These are phyloP conservation scores for Nothobranchius furzeri DNA, from an alignment of 2,113 vertebrate species.

Conservation along the genomic window DNA sequence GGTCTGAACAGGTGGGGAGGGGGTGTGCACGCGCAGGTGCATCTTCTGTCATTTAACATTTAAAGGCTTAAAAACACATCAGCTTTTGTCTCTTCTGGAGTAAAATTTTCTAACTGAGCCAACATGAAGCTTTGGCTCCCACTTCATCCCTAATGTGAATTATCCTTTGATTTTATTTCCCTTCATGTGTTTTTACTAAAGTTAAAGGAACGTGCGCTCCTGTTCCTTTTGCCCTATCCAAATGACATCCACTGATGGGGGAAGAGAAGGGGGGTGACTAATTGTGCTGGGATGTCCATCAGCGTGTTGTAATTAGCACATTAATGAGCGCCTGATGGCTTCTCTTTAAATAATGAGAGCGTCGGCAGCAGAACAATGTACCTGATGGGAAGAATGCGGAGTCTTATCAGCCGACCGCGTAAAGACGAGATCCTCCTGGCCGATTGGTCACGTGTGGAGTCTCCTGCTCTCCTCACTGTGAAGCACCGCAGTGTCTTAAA, in stretches of 20 bases:
- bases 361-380: constrained; percentile 66
- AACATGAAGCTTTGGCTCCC: background rate
- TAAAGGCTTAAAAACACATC: background rate
- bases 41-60: constrained; percentile 14
- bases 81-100: too few relatives aligned
- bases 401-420: constrained; percentile 63
- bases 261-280: constrained; percentile 9
- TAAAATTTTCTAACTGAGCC: too few relatives aligned
- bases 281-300: constrained; percentile 61
- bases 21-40: background rate
- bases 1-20: constrained; percentile 76
- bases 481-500: constrained; percentile 65
- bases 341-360: constrained; percentile 60
- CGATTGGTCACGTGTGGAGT: constrained; percentile 21
- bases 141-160: constrained; percentile 43
- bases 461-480: constrained; percentile 30
- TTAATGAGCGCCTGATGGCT: constrained; percentile 67
- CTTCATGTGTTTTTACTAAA: background rate
- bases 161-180: background rate
- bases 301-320: constrained; percentile 70
- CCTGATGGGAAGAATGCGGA: constrained; percentile 51
- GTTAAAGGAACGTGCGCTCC: background rate
- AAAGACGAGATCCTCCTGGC: constrained; percentile 42
- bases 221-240: constrained; percentile 51
- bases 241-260: constrained; percentile 22